Base-by-base conservation (phyloP, 1,140 invertebrate genomes). In the Ladona fulva region DNA sequence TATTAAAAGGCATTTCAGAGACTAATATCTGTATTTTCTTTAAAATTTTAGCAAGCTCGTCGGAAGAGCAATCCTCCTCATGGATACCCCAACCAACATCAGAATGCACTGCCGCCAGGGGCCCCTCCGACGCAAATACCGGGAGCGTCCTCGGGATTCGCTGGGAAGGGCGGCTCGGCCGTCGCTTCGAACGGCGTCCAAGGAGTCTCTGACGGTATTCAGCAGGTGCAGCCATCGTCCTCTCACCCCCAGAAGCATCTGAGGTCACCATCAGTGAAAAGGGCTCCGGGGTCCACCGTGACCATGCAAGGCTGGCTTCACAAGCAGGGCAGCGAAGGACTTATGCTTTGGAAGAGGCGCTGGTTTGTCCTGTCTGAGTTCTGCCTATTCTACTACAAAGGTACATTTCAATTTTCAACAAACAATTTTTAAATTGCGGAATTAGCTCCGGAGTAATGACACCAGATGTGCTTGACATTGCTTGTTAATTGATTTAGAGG, bases 351-450 rank as follows among this genome's bases (percentile, higher is more conserved):
- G 96, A 94, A 96, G 84, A 95, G 95, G 84, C 88, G 96, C 59
- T 98, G 95, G 96, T 97, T 96, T 87, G 96, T 97, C 25, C 86
- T 97, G 25, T 93, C 94, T 7, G 95, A 97, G 83, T 97, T 95
- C 85, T 96, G 95, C 83, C 89, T 97, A 75, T 97, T 96, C 86
- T 96, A 97, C 83, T 97, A 97, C 85, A 97, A 97, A 90, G 94
- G 94, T 95, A 85, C 87, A 87, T 87, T 79, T 78, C 22, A 25
- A 14, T 29, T 42, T 25, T 6, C 29, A n/a, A n/a, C n/a, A n/a
- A n/a, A n/a, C n/a, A n/a, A n/a, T n/a, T n/a, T n/a, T n/a, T n/a
- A n/a, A n/a, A n/a, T n/a, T n/a, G n/a, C n/a, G n/a, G n/a, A n/a
- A n/a, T n/a, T n/a, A n/a, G n/a, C n/a, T n/a, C n/a, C n/a, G n/a